A percentile compares a stretch with the other conserved stretches of the same genome.
Evolutionary conservation across 2,888 invertebrate species (phyloP).

Genomic region (Pammene aurita): DNA sequence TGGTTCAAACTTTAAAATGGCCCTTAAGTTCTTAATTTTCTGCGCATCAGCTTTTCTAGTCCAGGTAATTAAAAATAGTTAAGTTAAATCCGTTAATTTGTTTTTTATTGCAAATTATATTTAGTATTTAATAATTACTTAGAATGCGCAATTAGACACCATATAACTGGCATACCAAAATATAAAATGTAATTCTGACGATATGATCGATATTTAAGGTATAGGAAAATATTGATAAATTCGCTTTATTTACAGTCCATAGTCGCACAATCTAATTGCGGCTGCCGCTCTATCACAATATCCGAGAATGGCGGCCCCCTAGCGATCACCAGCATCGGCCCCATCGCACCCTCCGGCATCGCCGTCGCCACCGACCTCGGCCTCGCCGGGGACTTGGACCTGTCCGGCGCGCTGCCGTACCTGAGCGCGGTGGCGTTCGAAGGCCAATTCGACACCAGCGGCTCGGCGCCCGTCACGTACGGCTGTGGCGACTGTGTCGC

Average conservation of each 20-base stretch:
- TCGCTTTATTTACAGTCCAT: neutral
- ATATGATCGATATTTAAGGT: neutral
- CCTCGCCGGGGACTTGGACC: conserved; percentile 52
- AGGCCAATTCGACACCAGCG: conserved; percentile 43
- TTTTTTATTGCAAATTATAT: neutral
- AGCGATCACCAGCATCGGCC: conserved; percentile 47
- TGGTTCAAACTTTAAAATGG: conserved; percentile 4
- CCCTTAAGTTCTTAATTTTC: conserved; percentile 15
- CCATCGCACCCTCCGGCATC: conserved; percentile 54
- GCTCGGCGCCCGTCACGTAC: conserved; percentile 7
- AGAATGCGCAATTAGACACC: neutral
- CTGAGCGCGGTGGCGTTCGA: conserved; percentile 54
- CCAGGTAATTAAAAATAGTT: conserved; percentile 19
- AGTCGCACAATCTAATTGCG: conserved; percentile 25
- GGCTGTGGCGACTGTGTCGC: conserved; percentile 23
- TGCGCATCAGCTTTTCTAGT: conserved; percentile 24
- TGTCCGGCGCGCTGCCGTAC: conserved; percentile 56
- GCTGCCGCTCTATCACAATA: conserved; percentile 20
- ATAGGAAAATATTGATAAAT: neutral
- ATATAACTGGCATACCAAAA: no score
- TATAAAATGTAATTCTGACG: no score
- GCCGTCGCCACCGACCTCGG: conserved; percentile 58
- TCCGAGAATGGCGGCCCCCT: conserved; percentile 26
- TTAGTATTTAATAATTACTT: no score
- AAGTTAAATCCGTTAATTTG: neutral